Evolutionary conservation across 2,797 vertebrate species (phyloP).

Genomic region (Sparidentex hasta): DNA sequence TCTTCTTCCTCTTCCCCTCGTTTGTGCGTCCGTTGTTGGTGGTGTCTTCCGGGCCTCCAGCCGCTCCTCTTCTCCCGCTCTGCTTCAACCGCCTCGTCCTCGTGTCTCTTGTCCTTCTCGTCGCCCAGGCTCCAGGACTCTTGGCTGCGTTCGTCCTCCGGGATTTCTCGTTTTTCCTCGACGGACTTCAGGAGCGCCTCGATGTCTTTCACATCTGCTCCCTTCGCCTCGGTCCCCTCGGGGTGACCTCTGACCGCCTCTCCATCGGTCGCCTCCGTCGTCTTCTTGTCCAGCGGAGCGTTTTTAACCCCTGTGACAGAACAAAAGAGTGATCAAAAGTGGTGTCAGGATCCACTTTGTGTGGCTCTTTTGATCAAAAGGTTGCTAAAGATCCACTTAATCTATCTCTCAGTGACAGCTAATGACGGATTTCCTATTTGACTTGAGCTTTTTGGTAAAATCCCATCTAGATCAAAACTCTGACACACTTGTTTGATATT

Average conservation of each 20-base stretch:
- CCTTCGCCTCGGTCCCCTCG: slow-evolving; percentile 49
- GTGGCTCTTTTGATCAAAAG: not conserved
- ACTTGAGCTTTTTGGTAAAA: slow-evolving; percentile 5
- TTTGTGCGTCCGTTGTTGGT: slow-evolving; percentile 72
- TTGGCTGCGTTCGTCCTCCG: slow-evolving; percentile 80
- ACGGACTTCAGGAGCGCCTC: slow-evolving; percentile 73
- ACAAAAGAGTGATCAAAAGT: slow-evolving; percentile 17
- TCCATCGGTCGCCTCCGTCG: slow-evolving; percentile 72
- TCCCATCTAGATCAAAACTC: not conserved
- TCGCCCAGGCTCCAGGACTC: slow-evolving; percentile 81
- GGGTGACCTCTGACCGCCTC: slow-evolving; percentile 63
- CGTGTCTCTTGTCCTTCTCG: slow-evolving; percentile 73
- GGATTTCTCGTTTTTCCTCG: slow-evolving; percentile 74
- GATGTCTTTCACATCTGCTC: slow-evolving; percentile 76
- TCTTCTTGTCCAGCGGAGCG: slow-evolving; percentile 81
- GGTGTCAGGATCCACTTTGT: not conserved
- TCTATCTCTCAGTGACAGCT: not conserved
- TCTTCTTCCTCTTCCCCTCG: slow-evolving; percentile 73
- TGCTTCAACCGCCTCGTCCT: slow-evolving; percentile 34
- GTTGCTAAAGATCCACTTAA: not conserved
- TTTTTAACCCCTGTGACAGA: slow-evolving; percentile 83
- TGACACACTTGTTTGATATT: not conserved
- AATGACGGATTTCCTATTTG: not conserved
- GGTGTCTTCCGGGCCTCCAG: slow-evolving; percentile 71
- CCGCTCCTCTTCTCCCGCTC: slow-evolving; percentile 67